These are phyloP conservation scores for Dasyurus viverrinus DNA, from an alignment of 2,113 vertebrate genomes.

Conservation along the genomic window DNA sequence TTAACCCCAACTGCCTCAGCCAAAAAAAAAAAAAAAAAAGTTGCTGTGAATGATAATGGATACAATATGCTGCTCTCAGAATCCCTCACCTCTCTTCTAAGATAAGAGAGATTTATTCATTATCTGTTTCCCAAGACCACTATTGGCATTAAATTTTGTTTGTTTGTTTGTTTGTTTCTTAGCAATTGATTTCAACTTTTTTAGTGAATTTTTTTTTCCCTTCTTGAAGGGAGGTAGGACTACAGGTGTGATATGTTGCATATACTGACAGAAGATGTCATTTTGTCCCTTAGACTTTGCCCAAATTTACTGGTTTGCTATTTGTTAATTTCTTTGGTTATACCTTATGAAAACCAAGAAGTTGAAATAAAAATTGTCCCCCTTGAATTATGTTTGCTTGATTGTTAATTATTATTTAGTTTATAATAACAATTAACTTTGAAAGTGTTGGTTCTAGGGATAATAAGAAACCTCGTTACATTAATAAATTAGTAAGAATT, in stretches of 20 bases:
- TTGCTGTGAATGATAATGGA: neutral
- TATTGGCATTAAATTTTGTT: neutral
- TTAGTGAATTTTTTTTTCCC: neutral
- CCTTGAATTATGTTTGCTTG: neutral
- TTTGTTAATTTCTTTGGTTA: neutral
- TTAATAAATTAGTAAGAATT: neutral
- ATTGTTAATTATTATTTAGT: neutral
- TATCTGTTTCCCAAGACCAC: neutral
- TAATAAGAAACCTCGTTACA: neutral
- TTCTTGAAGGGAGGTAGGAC: neutral
- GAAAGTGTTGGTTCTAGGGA: neutral
- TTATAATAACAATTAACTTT: neutral
- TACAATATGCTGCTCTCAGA: neutral
- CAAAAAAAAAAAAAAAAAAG: too few relatives aligned
- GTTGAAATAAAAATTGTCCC: neutral
- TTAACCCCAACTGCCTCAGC: too few relatives aligned
- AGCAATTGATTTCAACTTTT: neutral
- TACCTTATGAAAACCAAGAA: neutral
- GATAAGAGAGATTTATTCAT: neutral
- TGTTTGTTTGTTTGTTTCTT: neutral
- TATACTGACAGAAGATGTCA: neutral
- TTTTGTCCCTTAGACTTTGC: neutral
- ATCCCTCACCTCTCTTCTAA: neutral
- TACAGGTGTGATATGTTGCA: neutral
- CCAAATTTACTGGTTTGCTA: neutral